Percentiles rank a stretch among this genome's conserved stretches.
Evolutionary conservation across 2,797 vertebrate species (phyloP).

Genomic region (Eptatretus atami): DNA sequence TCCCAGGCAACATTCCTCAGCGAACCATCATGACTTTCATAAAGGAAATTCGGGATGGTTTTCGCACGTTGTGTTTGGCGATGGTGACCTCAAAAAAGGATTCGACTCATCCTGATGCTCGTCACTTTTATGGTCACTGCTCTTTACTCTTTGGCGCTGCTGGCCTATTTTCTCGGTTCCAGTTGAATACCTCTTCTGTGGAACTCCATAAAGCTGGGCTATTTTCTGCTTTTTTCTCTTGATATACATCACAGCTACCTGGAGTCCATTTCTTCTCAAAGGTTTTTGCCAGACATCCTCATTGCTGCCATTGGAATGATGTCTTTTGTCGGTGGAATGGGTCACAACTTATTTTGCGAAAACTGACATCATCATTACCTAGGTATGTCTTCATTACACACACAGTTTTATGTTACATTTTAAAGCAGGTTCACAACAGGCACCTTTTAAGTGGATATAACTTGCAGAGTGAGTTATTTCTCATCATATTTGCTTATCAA

Average conservation of each 20-base stretch:
- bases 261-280: slow-evolving; percentile 33
- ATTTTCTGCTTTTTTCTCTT: slow-evolving; percentile 34
- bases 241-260: slow-evolving; percentile 37
- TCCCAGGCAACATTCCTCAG: slow-evolving; percentile 10
- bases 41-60: slow-evolving; percentile 12
- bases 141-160: slow-evolving; percentile 22
- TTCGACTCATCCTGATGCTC: slow-evolving; percentile 25
- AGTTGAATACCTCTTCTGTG: slow-evolving; percentile 67
- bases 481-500: too few species aligned
- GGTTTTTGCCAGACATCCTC: slow-evolving; percentile 21
- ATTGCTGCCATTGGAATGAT: slow-evolving; percentile 40
- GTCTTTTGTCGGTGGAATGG: slow-evolving; percentile 30
- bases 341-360: slow-evolving; percentile 29
- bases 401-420: not conserved
- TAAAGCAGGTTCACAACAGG: too few species aligned
- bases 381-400: slow-evolving; percentile 25
- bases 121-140: slow-evolving; percentile 24
- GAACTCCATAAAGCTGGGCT: slow-evolving; percentile 59
- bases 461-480: too few species aligned
- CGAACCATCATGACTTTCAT: slow-evolving; percentile 15
- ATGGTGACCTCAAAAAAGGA: slow-evolving; percentile 14
- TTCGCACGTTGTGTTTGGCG: slow-evolving; percentile 13
- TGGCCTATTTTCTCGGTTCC: slow-evolving; percentile 35
- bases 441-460: too few species aligned
- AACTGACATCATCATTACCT: slow-evolving; percentile 51